phyloP scores from a whole-genome alignment of 2,888 invertebrate species.

The Lymantria monacha region DNA sequence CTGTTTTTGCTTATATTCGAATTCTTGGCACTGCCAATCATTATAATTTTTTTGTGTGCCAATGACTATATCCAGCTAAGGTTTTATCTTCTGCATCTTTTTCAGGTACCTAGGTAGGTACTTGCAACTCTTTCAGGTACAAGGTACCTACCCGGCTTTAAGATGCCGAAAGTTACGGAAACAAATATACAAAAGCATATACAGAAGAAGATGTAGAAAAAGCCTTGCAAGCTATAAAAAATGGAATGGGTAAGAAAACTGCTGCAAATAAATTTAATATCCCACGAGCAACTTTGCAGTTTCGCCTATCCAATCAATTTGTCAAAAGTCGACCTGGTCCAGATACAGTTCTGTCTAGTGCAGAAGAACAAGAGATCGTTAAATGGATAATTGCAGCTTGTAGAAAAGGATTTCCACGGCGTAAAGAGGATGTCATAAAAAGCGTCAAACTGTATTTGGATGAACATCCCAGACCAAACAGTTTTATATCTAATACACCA shows the following conservation, averaged over 20 bases:
- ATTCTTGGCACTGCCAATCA: slow-evolving; percentile 16
- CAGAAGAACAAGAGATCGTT: slow-evolving; percentile 24
- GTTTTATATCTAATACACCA: slow-evolving; percentile 20
- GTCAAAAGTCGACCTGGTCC: slow-evolving; percentile 29
- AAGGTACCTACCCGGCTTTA: not conserved
- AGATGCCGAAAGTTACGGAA: not conserved
- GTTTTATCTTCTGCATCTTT: too few species aligned
- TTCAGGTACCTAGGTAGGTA: too few species aligned
- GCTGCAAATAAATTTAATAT: slow-evolving; percentile 27
- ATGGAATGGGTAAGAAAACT: slow-evolving; percentile 16
- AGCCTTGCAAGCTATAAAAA: slow-evolving; percentile 3
- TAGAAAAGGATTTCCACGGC: slow-evolving; percentile 25
- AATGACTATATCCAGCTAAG: too few species aligned
- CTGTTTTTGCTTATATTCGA: slow-evolving; percentile 16
- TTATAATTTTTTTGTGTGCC: slow-evolving; percentile 10
- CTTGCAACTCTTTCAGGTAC: slow-evolving; percentile 4
- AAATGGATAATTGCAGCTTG: slow-evolving; percentile 21
- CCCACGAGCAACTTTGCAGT: slow-evolving; percentile 27
- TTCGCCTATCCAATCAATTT: slow-evolving; percentile 18
- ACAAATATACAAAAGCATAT: not conserved
- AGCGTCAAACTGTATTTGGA: slow-evolving; percentile 6
- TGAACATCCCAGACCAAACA: slow-evolving; percentile 16
- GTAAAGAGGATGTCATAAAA: slow-evolving; percentile 20
- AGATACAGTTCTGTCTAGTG: slow-evolving; percentile 19
- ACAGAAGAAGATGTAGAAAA: slow-evolving; percentile 2